Base-by-base conservation (phyloP, 2,113 vertebrate genomes). In the Vimba vimba region DNA sequence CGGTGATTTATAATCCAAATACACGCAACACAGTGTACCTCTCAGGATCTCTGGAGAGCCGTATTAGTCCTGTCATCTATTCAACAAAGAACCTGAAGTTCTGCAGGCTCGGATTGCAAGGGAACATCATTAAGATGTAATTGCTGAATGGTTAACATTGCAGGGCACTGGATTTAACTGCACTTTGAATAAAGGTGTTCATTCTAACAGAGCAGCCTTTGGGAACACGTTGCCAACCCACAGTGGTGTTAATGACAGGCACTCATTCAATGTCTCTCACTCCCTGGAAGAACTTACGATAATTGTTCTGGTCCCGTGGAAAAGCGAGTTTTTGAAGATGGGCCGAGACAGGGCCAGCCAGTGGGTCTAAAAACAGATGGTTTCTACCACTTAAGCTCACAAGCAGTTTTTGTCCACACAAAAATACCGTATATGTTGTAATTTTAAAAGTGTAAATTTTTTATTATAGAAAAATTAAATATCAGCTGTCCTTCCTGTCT, bases 301-400 rank as follows among this genome's bases (percentile, higher is more conserved):
- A 90, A 93, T 93, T 92, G 89, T 87, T 83, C 88, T 88, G 10
- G 90, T 86, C 82, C 73, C 43, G 1, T 88, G 91, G 91, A 93
- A 94, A 93, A 88, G 50, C 57, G 60, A 87, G 79, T 77, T 89
- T 59, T 60, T 89, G 71, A 83, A 90, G 86, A 89, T 89, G 76
- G 87, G 79, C 84, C 87, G 60, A 66, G 64, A 82, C 47, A 64
- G 84, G 83, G 74, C 83, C 59, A 57, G 55, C 79, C 85, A 55
- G 57, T 66, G 75, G 80, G 85, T 75, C 79, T 85, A 57, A 87
- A 76, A 88, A 36, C 74, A 82, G 71, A 83, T 89, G 89, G 55
- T 83, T 90, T 85, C 83, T 64, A 80, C 82, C 12, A 59, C n/a
- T n/a, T 73, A 77, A 59, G 55, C 84, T 86, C 78, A 83, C 74